Evolutionary conservation across 2,888 invertebrate genomes (phyloP).

Genomic region (Molorchus minor): DNA sequence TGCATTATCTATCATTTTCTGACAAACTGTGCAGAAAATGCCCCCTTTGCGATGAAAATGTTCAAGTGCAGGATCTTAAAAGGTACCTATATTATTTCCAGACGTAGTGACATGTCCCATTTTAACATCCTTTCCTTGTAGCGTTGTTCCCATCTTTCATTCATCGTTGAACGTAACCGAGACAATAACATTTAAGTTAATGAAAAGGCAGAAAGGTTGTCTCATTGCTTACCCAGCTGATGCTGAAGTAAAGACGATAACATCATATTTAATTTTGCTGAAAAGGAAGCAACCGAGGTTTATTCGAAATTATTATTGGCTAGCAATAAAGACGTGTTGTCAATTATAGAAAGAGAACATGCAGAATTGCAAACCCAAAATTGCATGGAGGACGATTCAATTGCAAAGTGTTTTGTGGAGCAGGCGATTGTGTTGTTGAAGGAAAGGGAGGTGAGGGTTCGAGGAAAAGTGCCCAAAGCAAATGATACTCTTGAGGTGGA

Average conservation of each 20-base stretch:
- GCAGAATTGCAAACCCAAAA: conserved; percentile 72
- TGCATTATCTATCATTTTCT: conserved; percentile 89
- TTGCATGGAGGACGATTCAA: conserved; percentile 74
- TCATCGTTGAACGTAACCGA: conserved; percentile 70
- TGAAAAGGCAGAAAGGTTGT: conserved; percentile 71
- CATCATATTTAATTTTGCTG: conserved; percentile 63
- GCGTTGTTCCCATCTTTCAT: conserved; percentile 70
- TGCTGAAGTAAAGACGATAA: conserved; percentile 52
- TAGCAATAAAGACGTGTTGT: conserved; percentile 71
- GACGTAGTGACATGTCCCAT: background rate
- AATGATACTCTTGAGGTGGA: no score
- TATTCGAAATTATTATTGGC: conserved; percentile 84
- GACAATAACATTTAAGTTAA: conserved; percentile 80
- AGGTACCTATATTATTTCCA: conserved; percentile 65
- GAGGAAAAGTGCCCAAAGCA: conserved; percentile 27
- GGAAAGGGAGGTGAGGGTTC: conserved; percentile 63
- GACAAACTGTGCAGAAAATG: conserved; percentile 87
- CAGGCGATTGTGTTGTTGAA: conserved; percentile 79
- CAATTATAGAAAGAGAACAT: conserved; percentile 79
- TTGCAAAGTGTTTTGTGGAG: conserved; percentile 87
- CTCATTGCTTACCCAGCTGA: conserved; percentile 67
- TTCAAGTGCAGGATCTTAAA: conserved; percentile 84
- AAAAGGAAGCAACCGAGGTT: conserved; percentile 65
- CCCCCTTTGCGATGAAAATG: conserved; percentile 90
- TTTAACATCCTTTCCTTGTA: no score